Evolutionary conservation across 2,113 vertebrate species (phyloP), one percentile per base, ranked within the genome.

Genomic region (Gavialis gangeticus): DNA sequence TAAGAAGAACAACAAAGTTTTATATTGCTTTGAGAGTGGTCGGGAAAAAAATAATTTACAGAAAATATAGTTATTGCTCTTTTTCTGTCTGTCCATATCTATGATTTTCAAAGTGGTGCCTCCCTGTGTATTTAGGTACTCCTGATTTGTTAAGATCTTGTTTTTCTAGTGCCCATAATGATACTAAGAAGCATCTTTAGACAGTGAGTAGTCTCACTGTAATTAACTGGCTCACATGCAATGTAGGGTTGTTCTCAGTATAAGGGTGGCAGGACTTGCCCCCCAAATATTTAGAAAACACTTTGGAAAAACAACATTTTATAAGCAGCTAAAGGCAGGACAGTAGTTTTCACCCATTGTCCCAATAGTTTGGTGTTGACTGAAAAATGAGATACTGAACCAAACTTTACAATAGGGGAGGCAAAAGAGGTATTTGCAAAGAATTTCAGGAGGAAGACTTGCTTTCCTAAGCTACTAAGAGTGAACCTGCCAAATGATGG

Each of bases 21-120:
- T 86, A 91, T 95, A 73, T 95, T 96, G 89, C 82, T 94, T 96
- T 97, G 91, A 95, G 86, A 94, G 90, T 92, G 90, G 80, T 88
- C 90, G 84, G 90, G 78, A 85, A 46, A 86, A 91, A 85, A 91
- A 93, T 93, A 14, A 77, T 97, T 97, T 97, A 85, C 84, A 91
- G 85, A 87, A 71, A 75, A 90, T 91, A 22, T 82, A 86, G 66
- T 97, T 30, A 28, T n/a, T 66, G 24, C 46, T 73, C 18, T 80
- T 59, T 91, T 85, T 79, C 46, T 54, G 37, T 88, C 60, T 4
- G 0, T 80, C 88, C 6, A 8, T 62, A 80, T 75, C 63, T 15
- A 78, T 77, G 84, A 83, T 55, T 25, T 57, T 85, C 28, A 76
- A 54, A 85, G 10, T 24, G 71, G 6, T 59, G 64, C 69, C 62